Evolutionary conservation across 2,888 invertebrate species (phyloP).

Genomic region (Aelia acuminata): DNA sequence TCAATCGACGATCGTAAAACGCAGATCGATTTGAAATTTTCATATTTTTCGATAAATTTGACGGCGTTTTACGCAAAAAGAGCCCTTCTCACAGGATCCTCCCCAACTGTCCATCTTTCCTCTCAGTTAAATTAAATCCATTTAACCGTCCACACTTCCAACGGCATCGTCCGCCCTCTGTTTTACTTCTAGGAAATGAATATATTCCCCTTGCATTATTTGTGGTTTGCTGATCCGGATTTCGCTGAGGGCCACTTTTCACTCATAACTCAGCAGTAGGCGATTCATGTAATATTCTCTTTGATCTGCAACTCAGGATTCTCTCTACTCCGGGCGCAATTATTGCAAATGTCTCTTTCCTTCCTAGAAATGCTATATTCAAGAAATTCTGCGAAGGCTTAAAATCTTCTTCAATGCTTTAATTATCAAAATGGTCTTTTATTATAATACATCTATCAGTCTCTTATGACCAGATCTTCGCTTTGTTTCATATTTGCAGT

Average conservation of each 20-base stretch:
- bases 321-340: neutral
- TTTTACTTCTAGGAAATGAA: neutral
- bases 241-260: neutral
- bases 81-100: no score
- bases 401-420: neutral
- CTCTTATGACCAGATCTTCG: no score
- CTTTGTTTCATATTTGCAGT: no score
- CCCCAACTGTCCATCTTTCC: neutral
- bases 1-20: no score
- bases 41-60: no score
- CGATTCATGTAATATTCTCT: slow-evolving; percentile 5
- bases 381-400: neutral
- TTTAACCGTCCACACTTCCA: neutral
- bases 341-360: neutral
- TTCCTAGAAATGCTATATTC: neutral
- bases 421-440: no score
- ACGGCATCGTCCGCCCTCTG: neutral
- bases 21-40: no score
- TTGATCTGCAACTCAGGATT: neutral
- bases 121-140: neutral
- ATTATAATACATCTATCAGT: no score
- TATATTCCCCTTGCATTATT: neutral
- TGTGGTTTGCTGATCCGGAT: neutral
- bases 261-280: neutral
- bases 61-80: no score